Conservation (phyloP, 1,140 invertebrate genomes). For the Macrocentrus cingulum region DNA sequence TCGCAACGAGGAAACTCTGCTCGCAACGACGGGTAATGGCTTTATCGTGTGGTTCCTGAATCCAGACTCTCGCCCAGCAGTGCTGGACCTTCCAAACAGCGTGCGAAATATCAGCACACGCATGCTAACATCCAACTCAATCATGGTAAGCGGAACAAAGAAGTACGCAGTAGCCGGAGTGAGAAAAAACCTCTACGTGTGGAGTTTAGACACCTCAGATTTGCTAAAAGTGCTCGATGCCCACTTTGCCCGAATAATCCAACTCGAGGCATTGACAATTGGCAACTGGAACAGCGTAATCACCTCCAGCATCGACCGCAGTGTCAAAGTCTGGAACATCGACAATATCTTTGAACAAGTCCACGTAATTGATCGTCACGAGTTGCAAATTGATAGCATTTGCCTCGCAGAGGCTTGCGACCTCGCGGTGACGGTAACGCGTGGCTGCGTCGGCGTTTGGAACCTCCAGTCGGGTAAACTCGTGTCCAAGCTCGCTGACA, state of each 20-base stretch:
- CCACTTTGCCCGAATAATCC: conserved; percentile 95
- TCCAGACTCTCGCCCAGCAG: conserved; percentile 63
- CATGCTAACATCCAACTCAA: conserved; percentile 84
- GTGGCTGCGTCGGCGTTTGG: conserved; percentile 95
- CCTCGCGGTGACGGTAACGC: conserved; percentile 83
- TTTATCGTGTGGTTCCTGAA: conserved; percentile 75
- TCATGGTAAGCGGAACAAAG: conserved; percentile 86
- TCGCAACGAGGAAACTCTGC: conserved; percentile 75
- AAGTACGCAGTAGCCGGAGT: conserved; percentile 95
- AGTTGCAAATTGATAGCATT: conserved; percentile 92
- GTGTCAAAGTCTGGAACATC: conserved; percentile 99
- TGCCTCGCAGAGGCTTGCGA: conserved; percentile 73
- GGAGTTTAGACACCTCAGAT: conserved; percentile 77
- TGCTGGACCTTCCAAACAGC: conserved; percentile 81
- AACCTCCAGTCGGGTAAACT: conserved; percentile 84
- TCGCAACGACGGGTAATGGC: conserved; percentile 84
- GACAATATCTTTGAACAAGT: conserved; percentile 99
- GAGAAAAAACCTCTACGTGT: conserved; percentile 93
- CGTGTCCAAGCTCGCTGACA: conserved; percentile 84
- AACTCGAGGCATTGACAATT: conserved; percentile 80
- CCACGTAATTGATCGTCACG: conserved; percentile 92
- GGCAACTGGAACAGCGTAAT: conserved; percentile 93
- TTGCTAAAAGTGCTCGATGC: conserved; percentile 92
- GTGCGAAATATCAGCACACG: conserved; percentile 91
- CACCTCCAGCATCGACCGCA: conserved; percentile 95